Evolutionary conservation across 2,113 vertebrate genomes (phyloP).

Genomic region (Saccopteryx leptura): DNA sequence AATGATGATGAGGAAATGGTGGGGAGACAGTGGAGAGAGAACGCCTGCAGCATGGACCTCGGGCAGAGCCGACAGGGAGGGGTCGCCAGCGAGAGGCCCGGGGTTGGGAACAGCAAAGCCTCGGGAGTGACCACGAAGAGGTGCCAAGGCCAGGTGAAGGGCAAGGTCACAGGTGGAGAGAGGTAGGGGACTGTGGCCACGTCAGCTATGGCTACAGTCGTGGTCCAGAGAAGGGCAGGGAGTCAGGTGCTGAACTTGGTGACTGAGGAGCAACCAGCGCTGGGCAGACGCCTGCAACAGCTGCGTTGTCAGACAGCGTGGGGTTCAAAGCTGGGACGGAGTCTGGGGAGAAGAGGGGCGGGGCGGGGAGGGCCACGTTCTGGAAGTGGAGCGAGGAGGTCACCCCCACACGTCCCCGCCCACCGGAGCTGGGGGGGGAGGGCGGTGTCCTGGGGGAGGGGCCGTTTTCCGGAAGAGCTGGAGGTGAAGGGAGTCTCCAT

Average conservation of each 20-base stretch:
- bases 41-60: neutral
- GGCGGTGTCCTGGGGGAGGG: neutral
- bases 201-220: neutral
- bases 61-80: neutral
- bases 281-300: rapidly evolving
- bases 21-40: neutral
- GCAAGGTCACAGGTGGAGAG: neutral
- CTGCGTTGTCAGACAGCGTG: rapidly evolving
- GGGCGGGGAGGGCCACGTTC: neutral
- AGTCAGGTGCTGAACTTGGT: neutral
- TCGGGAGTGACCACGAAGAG: neutral
- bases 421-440: neutral
- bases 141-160: neutral
- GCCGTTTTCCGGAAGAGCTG: neutral
- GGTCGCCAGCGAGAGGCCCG: neutral
- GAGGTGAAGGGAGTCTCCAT: neutral
- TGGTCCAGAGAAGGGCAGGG: neutral
- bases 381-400: neutral
- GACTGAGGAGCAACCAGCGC: neutral
- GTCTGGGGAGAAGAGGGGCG: neutral
- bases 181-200: neutral
- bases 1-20: neutral
- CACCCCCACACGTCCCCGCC: neutral
- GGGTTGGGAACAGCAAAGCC: neutral
- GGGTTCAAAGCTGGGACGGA: neutral